These are phyloP conservation scores for Esox masquinongy DNA, from an alignment of 2,797 vertebrate species.

Conservation along the genomic window DNA sequence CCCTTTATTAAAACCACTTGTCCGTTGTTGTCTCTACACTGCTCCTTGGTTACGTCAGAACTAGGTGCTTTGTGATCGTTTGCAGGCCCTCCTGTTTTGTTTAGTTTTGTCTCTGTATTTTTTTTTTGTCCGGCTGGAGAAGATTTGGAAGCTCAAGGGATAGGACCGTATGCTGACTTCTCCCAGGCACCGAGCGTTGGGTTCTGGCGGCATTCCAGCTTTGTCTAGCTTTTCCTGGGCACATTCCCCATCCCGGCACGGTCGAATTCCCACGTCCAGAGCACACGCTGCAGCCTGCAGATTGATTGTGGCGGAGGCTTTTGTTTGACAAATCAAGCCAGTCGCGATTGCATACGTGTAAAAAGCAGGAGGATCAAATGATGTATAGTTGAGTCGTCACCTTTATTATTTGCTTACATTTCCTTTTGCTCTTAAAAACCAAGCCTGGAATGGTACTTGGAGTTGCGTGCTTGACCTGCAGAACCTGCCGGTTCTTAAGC, in stretches of 20 bases:
- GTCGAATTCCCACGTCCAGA: conserved; percentile 60
- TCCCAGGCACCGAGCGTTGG: conserved; percentile 52
- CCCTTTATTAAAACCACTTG: conserved; percentile 75
- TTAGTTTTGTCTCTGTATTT: conserved; percentile 38
- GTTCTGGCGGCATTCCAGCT: conserved; percentile 71
- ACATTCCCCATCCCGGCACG: conserved; percentile 61
- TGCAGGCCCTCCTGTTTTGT: conserved; percentile 60
- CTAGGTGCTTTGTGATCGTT: conserved; percentile 69
- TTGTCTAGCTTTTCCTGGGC: conserved; percentile 66
- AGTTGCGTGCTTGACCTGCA: conserved; percentile 19
- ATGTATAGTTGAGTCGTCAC: conserved; percentile 50
- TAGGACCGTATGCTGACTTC: conserved; percentile 66
- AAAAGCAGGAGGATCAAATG: conserved; percentile 47
- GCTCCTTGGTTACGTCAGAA: conserved; percentile 60
- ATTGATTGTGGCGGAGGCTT: conserved; percentile 62
- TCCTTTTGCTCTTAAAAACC: conserved; percentile 50
- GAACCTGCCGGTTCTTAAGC: conserved; percentile 29
- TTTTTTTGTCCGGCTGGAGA: neutral
- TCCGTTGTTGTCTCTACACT: conserved; percentile 55
- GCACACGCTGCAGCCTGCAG: conserved; percentile 63
- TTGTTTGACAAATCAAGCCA: conserved; percentile 69
- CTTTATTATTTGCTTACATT: conserved; percentile 58
- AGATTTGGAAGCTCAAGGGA: conserved; percentile 33
- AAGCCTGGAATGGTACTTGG: conserved; percentile 50
- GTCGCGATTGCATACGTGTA: conserved; percentile 53